phyloP scores from a whole-genome alignment of 2,797 vertebrate species.

The Anguilla pacifica region DNA sequence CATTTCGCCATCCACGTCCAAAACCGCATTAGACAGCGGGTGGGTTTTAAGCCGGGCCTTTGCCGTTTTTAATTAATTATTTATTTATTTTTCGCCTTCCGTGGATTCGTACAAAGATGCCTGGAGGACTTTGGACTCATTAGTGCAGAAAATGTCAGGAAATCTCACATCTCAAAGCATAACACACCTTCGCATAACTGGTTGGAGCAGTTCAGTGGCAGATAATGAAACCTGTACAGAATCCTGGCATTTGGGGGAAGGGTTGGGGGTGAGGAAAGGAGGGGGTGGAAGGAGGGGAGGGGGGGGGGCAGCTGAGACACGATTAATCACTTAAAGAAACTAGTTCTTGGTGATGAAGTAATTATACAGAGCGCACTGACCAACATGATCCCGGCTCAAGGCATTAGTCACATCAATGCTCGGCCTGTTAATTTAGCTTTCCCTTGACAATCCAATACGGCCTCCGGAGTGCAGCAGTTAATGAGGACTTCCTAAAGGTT shows the following conservation, averaged over 20 bases:
- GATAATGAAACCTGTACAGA: slow-evolving; percentile 38
- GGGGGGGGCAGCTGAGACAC: slow-evolving; percentile 31
- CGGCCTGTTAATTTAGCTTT: slow-evolving; percentile 75
- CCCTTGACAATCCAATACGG: slow-evolving; percentile 68
- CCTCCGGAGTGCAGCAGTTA: slow-evolving; percentile 62
- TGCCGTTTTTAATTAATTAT: slow-evolving; percentile 22
- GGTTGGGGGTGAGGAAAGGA: neutral
- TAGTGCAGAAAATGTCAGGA: slow-evolving; percentile 35
- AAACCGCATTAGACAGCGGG: slow-evolving; percentile 46
- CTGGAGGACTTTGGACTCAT: slow-evolving; percentile 39
- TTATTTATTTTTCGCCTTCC: slow-evolving; percentile 30
- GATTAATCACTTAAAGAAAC: slow-evolving; percentile 74
- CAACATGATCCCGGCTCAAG: slow-evolving; percentile 71
- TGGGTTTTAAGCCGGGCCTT: slow-evolving; percentile 27
- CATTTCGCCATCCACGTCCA: slow-evolving; percentile 51
- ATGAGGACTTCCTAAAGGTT: slow-evolving; percentile 80
- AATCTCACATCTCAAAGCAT: slow-evolving; percentile 41
- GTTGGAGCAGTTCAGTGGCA: slow-evolving; percentile 29
- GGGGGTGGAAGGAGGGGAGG: neutral
- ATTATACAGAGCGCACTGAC: slow-evolving; percentile 72
- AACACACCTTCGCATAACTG: slow-evolving; percentile 35
- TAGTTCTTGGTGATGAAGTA: slow-evolving; percentile 73
- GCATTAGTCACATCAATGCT: slow-evolving; percentile 74
- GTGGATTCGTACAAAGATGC: slow-evolving; percentile 15
- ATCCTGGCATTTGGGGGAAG: slow-evolving; percentile 30